These are phyloP conservation scores for Apocrypta bakeri DNA, from an alignment of 1,140 invertebrate genomes.

Conservation along the genomic window DNA sequence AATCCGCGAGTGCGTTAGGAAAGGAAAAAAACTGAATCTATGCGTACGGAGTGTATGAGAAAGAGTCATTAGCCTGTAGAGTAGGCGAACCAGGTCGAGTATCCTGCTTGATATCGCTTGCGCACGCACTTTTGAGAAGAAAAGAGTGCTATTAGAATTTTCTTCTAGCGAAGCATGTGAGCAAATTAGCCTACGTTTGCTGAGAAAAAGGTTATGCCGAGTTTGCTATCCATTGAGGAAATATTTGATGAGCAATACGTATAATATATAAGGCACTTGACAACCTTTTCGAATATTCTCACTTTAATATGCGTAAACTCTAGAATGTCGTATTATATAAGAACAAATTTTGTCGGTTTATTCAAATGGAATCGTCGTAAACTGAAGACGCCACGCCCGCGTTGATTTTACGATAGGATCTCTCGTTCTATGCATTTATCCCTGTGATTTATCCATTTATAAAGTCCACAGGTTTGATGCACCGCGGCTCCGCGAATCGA, in stretches of 20 bases:
- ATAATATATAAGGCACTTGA: too few species aligned
- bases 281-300: too few species aligned
- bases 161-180: too few species aligned
- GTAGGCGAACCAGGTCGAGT: conserved; percentile 59
- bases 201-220: background rate
- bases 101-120: conserved; percentile 17
- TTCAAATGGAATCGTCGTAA: background rate
- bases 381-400: background rate
- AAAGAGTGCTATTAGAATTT: conserved; percentile 2
- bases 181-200: background rate
- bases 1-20: background rate
- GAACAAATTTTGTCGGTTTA: background rate
- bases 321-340: background rate
- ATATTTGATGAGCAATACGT: too few species aligned
- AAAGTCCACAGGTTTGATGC: conserved; percentile 10
- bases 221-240: background rate
- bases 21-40: background rate
- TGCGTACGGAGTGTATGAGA: conserved; percentile 16
- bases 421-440: background rate
- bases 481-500: background rate
- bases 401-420: conserved; percentile 9
- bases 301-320: background rate
- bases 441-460: conserved; percentile 23
- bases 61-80: conserved; percentile 58
- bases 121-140: conserved; percentile 46